Percentiles rank a stretch among this genome's conserved stretches.
These are phyloP conservation scores for Taxidea taxus DNA, from an alignment of 2,113 vertebrate genomes.

Conservation along the genomic window DNA sequence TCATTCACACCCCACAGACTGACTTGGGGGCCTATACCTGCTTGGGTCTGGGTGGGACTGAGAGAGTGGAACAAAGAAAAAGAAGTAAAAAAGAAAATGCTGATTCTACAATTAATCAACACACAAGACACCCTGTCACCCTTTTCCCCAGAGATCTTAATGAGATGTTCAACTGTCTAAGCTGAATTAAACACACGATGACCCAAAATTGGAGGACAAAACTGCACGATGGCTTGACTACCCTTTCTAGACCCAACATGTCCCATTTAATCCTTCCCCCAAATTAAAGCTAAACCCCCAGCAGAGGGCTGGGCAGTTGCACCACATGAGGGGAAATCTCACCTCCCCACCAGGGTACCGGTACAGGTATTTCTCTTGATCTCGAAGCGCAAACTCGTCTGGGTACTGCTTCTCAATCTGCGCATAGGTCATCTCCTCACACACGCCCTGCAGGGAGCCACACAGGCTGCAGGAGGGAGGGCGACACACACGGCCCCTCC, in stretches of 20 bases:
- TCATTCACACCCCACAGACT: background rate
- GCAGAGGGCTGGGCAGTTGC: background rate
- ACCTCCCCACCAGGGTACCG: conserved; percentile 99
- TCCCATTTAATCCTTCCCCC: background rate
- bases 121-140: background rate
- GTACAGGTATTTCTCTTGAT: conserved; percentile 98
- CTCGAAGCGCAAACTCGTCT: conserved; percentile 95
- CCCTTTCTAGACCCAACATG: background rate
- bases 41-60: background rate
- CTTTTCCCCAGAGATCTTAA: background rate
- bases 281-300: background rate
- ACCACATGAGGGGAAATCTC: background rate
- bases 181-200: background rate
- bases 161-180: background rate
- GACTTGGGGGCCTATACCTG: background rate
- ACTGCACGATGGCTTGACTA: background rate
- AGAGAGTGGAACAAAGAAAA: background rate
- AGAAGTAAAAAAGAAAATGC: background rate
- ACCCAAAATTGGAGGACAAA: background rate
- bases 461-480: fast-evolving
- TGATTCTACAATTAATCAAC: background rate
- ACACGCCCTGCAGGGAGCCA: conserved; percentile 89
- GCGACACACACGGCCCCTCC: background rate
- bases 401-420: conserved; percentile 93
- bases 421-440: conserved; percentile 97